Percentiles rank a stretch among this genome's conserved stretches.
phyloP scores from a whole-genome alignment of 1,140 invertebrate species.

The Trichonephila clavipes region DNA sequence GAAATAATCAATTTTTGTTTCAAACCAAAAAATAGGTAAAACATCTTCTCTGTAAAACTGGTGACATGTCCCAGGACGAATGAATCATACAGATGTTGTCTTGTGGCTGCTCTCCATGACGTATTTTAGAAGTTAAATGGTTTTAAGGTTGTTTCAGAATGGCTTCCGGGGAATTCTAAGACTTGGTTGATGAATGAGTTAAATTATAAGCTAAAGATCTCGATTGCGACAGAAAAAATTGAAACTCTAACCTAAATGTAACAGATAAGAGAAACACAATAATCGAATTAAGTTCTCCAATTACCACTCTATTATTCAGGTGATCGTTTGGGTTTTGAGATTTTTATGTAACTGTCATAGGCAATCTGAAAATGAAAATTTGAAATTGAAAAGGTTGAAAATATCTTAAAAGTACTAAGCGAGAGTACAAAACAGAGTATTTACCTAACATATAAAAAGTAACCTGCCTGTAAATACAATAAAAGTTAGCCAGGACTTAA shows the following conservation, averaged over 20 bases:
- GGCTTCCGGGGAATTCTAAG: not conserved
- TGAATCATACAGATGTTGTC: slow-evolving; percentile 33
- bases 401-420: not conserved
- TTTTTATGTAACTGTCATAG: not conserved
- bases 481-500: not conserved
- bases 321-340: not conserved
- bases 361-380: not conserved
- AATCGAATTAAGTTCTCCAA: not conserved
- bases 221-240: not conserved
- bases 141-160: not conserved
- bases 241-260: not conserved
- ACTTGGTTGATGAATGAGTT: not conserved
- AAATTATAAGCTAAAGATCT: not conserved
- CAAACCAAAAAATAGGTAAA: slow-evolving; percentile 4
- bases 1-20: not conserved
- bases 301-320: not conserved
- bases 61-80: slow-evolving; percentile 31
- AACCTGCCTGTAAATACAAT: not conserved
- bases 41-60: not conserved
- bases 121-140: not conserved
- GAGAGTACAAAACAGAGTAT: not conserved
- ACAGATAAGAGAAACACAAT: not conserved
- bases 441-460: no score
- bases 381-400: not conserved
- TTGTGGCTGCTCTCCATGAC: not conserved